Conservation (phyloP, 2,888 invertebrate species). For the Thera britannica region DNA sequence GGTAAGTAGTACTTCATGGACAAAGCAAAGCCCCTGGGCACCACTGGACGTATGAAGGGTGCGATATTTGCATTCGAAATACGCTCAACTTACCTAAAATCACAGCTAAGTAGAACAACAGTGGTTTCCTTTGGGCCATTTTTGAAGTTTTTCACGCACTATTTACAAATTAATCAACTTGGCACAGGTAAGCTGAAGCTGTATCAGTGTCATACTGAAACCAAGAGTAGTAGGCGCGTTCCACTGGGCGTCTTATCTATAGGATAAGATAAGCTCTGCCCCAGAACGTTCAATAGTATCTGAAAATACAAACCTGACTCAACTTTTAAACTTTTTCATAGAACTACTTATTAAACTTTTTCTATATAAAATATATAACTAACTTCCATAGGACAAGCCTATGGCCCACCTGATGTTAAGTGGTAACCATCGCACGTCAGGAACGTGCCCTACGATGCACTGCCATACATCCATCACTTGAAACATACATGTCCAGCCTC, state of each 20-base stretch:
- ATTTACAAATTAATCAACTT: constrained; percentile 39
- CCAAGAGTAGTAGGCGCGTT: constrained; percentile 61
- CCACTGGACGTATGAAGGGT: neutral
- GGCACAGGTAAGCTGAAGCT: constrained; percentile 42
- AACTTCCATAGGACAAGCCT: no score
- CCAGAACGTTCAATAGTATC: constrained; percentile 29
- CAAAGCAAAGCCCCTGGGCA: neutral
- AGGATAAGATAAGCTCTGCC: constrained; percentile 72
- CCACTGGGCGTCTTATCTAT: constrained; percentile 60
- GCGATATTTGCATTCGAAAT: neutral
- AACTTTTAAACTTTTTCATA: constrained; percentile 35
- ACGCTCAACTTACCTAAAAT: constrained; percentile 72
- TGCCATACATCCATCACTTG: no score
- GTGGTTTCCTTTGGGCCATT: constrained; percentile 72
- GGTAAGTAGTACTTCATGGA: constrained; percentile 1
- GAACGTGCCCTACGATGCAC: no score
- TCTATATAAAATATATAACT: neutral
- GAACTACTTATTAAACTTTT: constrained; percentile 2
- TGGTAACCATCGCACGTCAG: no score
- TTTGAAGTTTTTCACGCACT: constrained; percentile 46
- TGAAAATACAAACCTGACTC: constrained; percentile 36
- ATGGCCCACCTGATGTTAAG: no score
- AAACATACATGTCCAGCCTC: no score
- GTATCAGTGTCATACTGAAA: constrained; percentile 53
- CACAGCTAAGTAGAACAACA: constrained; percentile 80